Base-by-base conservation (phyloP, 1,140 invertebrate genomes). In the Anastrepha obliqua region DNA sequence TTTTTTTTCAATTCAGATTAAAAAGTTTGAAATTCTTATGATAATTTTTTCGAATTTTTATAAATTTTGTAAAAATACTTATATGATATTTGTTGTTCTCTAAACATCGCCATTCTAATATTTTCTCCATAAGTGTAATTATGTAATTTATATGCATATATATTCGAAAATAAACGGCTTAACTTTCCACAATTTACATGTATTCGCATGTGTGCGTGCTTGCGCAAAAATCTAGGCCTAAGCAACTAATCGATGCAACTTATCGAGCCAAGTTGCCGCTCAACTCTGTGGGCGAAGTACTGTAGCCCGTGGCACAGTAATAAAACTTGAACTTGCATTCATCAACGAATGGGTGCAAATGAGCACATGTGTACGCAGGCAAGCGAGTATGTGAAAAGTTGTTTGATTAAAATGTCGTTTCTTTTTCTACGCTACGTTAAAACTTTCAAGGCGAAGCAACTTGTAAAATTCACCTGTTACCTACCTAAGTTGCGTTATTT, bases 211-310 rank as follows among this genome's bases (percentile, higher is more conserved):
- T 74, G 42, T 74, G 67, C 15, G 67, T 74, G 67, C 44, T 47
- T 15, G 42, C 2, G 42, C 67, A 47, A 74, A 74, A 44, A 74
- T 17, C 67, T 47, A 3, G 67, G 67, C 67, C 67, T 74, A 74
- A 2, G 67, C 67, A 74, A 74, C 67, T 47, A 74, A 74, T 74
- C 67, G 67, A 44, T 74, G 67, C 67, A 42, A 47, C 42, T 15
- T 44, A 42, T 42, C 3, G 6, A 47, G 67, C 67, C 67, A 47
- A 44, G 39, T 70, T 74, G 67, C 67, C 67, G 67, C 13, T 17
- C 67, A 74, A 74, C 67, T 47, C 67, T 74, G 67, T 47, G 11
- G 67, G 67, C 15, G 67, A 74, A 74, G 42, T 74, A 42, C 42
- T 47, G 1, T 17, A 3, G 67, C 13, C 13, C 67, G 17, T 74